phyloP scores from a whole-genome alignment of 2,888 invertebrate species.

The Lasius platythorax region DNA sequence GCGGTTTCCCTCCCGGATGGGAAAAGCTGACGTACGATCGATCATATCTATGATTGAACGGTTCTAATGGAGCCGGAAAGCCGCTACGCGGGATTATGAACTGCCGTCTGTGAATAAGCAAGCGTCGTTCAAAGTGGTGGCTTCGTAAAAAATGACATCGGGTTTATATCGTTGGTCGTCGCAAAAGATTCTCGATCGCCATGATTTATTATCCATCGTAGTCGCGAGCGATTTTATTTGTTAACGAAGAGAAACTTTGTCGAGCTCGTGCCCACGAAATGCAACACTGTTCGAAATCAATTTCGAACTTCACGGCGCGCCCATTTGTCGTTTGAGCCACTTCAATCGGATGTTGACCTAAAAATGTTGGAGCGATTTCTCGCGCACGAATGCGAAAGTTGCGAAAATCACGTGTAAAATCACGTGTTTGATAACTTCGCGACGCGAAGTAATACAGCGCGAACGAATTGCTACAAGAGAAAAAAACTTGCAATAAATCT shows the following conservation, averaged over 20 bases:
- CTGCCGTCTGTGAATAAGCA: conserved; percentile 51
- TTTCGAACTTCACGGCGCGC: not conserved
- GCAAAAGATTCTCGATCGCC: not conserved
- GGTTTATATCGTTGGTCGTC: conserved; percentile 19
- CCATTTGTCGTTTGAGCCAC: conserved; percentile 15
- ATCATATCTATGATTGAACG: conserved; percentile 60
- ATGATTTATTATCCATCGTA: conserved; percentile 33
- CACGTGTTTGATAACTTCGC: conserved; percentile 44
- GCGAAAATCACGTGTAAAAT: conserved; percentile 31
- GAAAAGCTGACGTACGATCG: conserved; percentile 59
- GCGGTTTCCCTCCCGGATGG: conserved; percentile 36
- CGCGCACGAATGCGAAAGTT: conserved; percentile 11
- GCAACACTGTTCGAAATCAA: conserved; percentile 29
- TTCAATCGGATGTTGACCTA: not conserved
- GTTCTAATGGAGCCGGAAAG: conserved; percentile 51
- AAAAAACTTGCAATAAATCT: conserved; percentile 70
- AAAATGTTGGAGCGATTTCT: not conserved
- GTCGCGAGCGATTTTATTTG: conserved; percentile 29
- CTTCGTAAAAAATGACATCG: conserved; percentile 20
- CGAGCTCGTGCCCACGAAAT: not conserved
- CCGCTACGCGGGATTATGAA: conserved; percentile 35
- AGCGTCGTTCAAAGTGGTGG: conserved; percentile 38
- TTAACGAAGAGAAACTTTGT: conserved; percentile 19
- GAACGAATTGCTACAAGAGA: conserved; percentile 30
- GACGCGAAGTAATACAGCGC: conserved; percentile 39